These are phyloP conservation scores for Chrysina gloriosa DNA, from an alignment of 2,888 invertebrate species.

Conservation along the genomic window DNA sequence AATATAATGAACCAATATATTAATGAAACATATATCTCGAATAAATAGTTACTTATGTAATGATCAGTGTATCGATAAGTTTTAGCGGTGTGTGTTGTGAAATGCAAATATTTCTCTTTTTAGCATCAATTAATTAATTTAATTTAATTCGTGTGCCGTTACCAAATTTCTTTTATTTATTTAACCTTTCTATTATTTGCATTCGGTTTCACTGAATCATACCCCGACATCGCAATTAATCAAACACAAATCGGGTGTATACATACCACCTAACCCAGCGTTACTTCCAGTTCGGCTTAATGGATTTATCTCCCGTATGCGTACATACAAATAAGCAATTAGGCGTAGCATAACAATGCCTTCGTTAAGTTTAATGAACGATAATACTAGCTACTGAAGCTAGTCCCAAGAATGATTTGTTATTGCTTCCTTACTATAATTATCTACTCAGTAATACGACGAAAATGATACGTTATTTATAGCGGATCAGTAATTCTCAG, in stretches of 20 bases:
- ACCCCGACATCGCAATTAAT: slow-evolving; percentile 22
- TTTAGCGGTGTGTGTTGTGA: too few species aligned
- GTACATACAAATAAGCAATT: slow-evolving; percentile 25
- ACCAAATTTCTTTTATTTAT: too few species aligned
- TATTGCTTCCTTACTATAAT: not conserved
- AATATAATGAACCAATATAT: too few species aligned
- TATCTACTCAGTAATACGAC: too few species aligned
- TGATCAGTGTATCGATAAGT: too few species aligned
- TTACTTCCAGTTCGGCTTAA: not conserved
- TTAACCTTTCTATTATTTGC: not conserved
- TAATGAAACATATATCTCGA: too few species aligned
- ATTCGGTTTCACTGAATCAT: slow-evolving; percentile 1
- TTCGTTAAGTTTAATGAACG: not conserved
- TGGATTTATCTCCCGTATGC: not conserved
- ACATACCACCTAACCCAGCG: not conserved
- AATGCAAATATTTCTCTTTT: too few species aligned
- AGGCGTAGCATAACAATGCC: slow-evolving; percentile 10
- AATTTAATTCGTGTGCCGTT: too few species aligned
- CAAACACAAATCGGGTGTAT: slow-evolving; percentile 15
- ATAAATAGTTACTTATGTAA: too few species aligned
- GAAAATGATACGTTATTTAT: too few species aligned
- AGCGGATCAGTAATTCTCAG: too few species aligned
- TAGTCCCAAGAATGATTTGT: not conserved
- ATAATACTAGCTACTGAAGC: not conserved
- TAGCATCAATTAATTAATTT: too few species aligned